Base-by-base conservation (phyloP, 2,888 invertebrate genomes). In the Mythimna vitellina region DNA sequence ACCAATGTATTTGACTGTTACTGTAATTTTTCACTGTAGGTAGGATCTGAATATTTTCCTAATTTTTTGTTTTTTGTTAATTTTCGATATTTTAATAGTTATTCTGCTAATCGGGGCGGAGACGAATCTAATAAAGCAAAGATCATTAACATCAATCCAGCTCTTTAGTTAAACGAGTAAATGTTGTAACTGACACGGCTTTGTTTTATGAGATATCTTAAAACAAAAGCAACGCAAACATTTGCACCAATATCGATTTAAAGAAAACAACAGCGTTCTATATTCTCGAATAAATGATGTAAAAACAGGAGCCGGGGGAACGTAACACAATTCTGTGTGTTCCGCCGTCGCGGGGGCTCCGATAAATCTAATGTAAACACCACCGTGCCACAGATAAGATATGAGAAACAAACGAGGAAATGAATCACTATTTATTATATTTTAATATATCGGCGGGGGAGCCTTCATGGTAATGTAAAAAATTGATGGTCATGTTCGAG, bases 301-400 rank as follows among this genome's bases (percentile, higher is more conserved):
- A 91, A 91, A 91, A 91, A 91, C 90, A 89, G 86, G 85, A 88
- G 87, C 89, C 82, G 87, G 89, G 84, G 89, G 81, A 86, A 76
- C 85, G 89, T 89, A 93, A 92, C 89, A 89, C 90, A 91, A 93
- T 93, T 92, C 91, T 87, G 87, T 83, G 87, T 90, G 89, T 90
- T 87, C 87, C 87, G 81, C 82, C 87, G 86, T 80, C 86, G 85
- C 88, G 82, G 87, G 86, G 80, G 89, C 83, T 81, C 70, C 83
- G 87, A 91, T 93, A 92, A 93, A 92, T 93, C 91, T 92, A 91
- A 93, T 90, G 91, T 89, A 92, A 92, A 93, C 91, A 92, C 86
- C 89, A 89, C 74, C 78, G 81, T 60, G 58, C 49, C 73, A 38
- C 51, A 75, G 76, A 84, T 84, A 84, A 81, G 78, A 78, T 74